Percentiles rank a stretch among this genome's conserved stretches.
Evolutionary conservation across 1,140 invertebrate genomes (phyloP).

Genomic region (Drosophila eugracilis): DNA sequence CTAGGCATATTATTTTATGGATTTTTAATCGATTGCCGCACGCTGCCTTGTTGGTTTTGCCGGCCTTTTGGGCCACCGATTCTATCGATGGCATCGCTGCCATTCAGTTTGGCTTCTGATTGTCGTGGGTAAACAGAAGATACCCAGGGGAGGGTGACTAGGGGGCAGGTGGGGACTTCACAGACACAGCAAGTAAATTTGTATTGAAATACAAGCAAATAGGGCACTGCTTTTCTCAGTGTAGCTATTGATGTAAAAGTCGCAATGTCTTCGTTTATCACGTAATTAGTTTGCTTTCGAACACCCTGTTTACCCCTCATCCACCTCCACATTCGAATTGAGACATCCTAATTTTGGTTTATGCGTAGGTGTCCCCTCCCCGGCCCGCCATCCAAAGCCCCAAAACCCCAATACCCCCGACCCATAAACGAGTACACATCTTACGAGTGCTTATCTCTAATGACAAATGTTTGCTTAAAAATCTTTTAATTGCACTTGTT

Average conservation of each 20-base stretch:
- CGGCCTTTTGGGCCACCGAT: constrained; percentile 45
- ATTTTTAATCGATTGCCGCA: constrained; percentile 82
- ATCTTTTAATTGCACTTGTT: constrained; percentile 84
- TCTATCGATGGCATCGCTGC: constrained; percentile 39
- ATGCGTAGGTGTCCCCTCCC: constrained; percentile 54
- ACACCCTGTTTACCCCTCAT: not conserved
- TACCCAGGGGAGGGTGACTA: not conserved
- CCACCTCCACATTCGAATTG: constrained; percentile 41
- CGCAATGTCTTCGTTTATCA: constrained; percentile 59
- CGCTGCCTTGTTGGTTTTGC: constrained; percentile 25
- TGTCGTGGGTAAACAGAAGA: constrained; percentile 54
- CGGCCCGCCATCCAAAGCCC: not conserved
- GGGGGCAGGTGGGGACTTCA: constrained; percentile 5
- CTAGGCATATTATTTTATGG: constrained; percentile 84
- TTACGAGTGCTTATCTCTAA: constrained; percentile 65
- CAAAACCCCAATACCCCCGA: not conserved
- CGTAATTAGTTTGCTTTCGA: constrained; percentile 73
- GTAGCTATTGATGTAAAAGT: not conserved
- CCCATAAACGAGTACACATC: constrained; percentile 1
- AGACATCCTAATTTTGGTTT: constrained; percentile 78
- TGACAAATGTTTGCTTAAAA: constrained; percentile 83
- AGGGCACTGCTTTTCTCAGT: no score
- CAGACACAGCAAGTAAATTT: not conserved
- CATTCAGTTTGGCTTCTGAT: constrained; percentile 52
- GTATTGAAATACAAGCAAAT: no score